Evolutionary conservation across 2,888 invertebrate species (phyloP), one percentile per base, ranked within the genome.

Genomic region (Bombylius discolor): DNA sequence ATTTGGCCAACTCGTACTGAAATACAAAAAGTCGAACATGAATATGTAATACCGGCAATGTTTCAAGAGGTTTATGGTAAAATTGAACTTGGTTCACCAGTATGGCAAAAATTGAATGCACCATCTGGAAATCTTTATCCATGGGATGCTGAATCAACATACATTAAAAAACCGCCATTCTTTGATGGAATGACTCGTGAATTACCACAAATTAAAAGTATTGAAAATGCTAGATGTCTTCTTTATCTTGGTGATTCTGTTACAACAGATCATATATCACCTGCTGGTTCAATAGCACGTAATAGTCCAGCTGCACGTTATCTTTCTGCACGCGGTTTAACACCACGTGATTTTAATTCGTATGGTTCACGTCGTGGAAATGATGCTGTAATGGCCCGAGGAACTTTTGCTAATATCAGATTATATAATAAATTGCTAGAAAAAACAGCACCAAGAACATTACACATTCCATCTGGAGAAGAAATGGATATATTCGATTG

Each of bases 201-300:
- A 9, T 62, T 90, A 47, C 84, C 87, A 0, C 65, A 74, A 3
- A 70, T 79, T 1, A 72, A 78, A 58, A 74, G 81, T 11, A 82
- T 97, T 34, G 71, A 75, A 34, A 79, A 83, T 59, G 96, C 96
- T 0, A 79, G 87, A 48, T 92, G 89, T 46, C 77, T 99, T 33
- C 78, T 98, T 0, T 83, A 88, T 66, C 78, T 99, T 59, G 94
- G 94, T 0, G 98, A 99, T 74, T 97, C 95, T 0, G 96, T 99
- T 8, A 99, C 98, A 36, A 98, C 98, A 0, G 98, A 99, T 77
- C 98, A 98, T 74, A 99, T 99, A 61, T 96, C 96, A 4, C 98
- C 98, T 0, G 98, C 98, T 31, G 98, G 98, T 5, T 93, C 95
- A 57, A 99, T 99, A 66, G 92, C 97, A 0, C 78, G 96, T 55